A percentile compares a stretch with the other conserved stretches of the same genome.
These are phyloP conservation scores for Drosophila silvestris DNA, from an alignment of 2,888 invertebrate genomes.

Conservation along the genomic window DNA sequence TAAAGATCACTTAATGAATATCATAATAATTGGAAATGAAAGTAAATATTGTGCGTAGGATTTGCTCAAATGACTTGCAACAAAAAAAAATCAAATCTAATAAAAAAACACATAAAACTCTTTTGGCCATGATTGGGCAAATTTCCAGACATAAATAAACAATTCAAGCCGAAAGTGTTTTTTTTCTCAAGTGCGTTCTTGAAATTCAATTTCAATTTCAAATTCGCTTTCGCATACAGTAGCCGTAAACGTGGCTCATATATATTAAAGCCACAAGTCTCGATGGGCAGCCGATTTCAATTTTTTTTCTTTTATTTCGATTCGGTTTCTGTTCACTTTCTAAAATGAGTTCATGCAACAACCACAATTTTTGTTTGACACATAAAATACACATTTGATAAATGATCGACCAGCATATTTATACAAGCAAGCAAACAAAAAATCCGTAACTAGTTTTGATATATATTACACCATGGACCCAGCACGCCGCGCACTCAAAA, in stretches of 20 bases:
- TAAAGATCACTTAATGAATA: slow-evolving; percentile 71
- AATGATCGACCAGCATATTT: slow-evolving; percentile 45
- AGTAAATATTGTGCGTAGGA: slow-evolving; percentile 70
- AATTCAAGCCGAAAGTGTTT: slow-evolving; percentile 59
- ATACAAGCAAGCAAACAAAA: neutral
- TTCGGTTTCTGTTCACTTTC: slow-evolving; percentile 63
- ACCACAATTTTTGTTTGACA: slow-evolving; percentile 60
- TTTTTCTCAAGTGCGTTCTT: slow-evolving; percentile 60
- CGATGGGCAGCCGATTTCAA: slow-evolving; percentile 37
- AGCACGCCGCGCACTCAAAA: slow-evolving; percentile 53
- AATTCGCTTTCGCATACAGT: slow-evolving; percentile 67
- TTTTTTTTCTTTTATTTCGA: neutral
- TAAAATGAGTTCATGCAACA: slow-evolving; percentile 77
- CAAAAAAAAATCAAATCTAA: slow-evolving; percentile 39
- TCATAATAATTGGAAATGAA: slow-evolving; percentile 78
- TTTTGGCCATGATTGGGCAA: slow-evolving; percentile 71
- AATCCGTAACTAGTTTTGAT: slow-evolving; percentile 61
- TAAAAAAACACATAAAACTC: slow-evolving; percentile 22
- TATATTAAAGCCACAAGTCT: slow-evolving; percentile 33
- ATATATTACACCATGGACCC: slow-evolving; percentile 60
- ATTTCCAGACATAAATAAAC: slow-evolving; percentile 71
- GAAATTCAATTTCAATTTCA: slow-evolving; percentile 64
- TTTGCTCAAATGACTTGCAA: slow-evolving; percentile 64
- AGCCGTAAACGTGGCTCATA: slow-evolving; percentile 47
- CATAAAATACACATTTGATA: slow-evolving; percentile 61